Base-by-base conservation (phyloP, 2,113 vertebrate genomes). In the Drymodes brunneopygia region DNA sequence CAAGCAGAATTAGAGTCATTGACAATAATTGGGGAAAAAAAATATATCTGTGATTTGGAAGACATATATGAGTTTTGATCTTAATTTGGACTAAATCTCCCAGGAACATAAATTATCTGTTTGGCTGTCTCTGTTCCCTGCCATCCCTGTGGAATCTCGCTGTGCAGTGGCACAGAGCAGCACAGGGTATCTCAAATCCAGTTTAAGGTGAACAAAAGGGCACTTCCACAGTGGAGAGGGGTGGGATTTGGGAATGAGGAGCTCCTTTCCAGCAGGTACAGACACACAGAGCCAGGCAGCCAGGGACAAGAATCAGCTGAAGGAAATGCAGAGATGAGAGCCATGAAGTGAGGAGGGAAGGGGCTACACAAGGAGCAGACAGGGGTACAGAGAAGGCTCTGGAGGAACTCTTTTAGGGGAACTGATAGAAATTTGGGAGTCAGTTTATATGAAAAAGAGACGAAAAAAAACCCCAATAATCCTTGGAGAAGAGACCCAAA, bases 71-170 rank as follows among this genome's bases (percentile, higher is more conserved):
- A 69, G 56, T 80, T 93, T 83, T 94, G 87, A 93, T 90, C 64
- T 81, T 96, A 88, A 94, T 88, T 91, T 93, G 88, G 70, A 87
- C 54, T 88, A 92, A 81, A 95, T 90, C 42, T 93, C 62, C 42
- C 79, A 91, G 75, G 72, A 93, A 77, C 60, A 71, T 66, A 70
- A 94, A 90, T 91, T 91, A 92, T 45, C 64, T 75, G 84, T 72
- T 54, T 67, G 77, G 51, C 78, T 77, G 62, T 36, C 48, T 70
- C 56, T 78, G 2, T 31, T 71, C 65, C 65, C 81, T 81, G 77
- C 85, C 66, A 73, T 44, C 47, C 66, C 87, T 58, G 19, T 0
- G 8, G 77, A 69, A 48, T 53, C 69, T 89, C 2, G 0, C 75
- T 36, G 2, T 25, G 47, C 64, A 58, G 11, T 5, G 60, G 71